Percentiles rank a stretch among this genome's conserved stretches.
phyloP scores from a whole-genome alignment of 53 echinoderm and acorn worm genomes.

The Holothuria scabra region DNA sequence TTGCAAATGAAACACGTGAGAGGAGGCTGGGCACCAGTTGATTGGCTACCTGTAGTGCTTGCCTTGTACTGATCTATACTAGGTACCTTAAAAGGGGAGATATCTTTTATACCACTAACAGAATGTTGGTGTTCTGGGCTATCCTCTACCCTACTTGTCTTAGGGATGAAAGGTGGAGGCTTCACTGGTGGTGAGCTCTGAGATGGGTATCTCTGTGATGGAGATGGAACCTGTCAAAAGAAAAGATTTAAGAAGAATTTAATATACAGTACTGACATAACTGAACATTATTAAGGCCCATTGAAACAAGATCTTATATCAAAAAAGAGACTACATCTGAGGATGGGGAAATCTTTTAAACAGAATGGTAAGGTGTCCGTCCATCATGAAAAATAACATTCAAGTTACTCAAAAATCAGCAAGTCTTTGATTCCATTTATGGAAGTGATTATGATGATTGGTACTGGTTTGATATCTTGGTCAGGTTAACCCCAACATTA shows the following conservation, averaged over 20 bases:
- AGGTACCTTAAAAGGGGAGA: slow-evolving; percentile 81
- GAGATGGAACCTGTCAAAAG: neutral
- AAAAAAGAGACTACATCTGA: no score
- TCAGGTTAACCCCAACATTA: no score
- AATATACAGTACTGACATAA: no score
- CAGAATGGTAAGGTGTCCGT: no score
- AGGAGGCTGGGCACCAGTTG: neutral
- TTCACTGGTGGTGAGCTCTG: slow-evolving; percentile 22
- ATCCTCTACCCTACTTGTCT: neutral
- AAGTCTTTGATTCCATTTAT: no score
- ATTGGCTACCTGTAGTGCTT: slow-evolving; percentile 64
- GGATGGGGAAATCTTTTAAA: no score
- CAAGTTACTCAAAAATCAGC: no score
- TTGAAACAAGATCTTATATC: no score
- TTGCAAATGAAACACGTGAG: slow-evolving; percentile 82
- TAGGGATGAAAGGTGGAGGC: slow-evolving; percentile 38
- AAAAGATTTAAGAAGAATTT: neutral
- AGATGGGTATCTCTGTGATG: slow-evolving; percentile 11
- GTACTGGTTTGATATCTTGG: no score
- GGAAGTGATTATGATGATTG: no score
- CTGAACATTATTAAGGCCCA: no score
- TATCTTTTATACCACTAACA: neutral
- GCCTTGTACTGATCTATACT: slow-evolving; percentile 87
- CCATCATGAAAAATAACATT: no score
- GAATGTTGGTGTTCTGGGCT: slow-evolving; percentile 10